Evolutionary conservation across 2,888 invertebrate genomes (phyloP), one percentile per base, ranked within the genome.

Genomic region (Orchesella flavescens): DNA sequence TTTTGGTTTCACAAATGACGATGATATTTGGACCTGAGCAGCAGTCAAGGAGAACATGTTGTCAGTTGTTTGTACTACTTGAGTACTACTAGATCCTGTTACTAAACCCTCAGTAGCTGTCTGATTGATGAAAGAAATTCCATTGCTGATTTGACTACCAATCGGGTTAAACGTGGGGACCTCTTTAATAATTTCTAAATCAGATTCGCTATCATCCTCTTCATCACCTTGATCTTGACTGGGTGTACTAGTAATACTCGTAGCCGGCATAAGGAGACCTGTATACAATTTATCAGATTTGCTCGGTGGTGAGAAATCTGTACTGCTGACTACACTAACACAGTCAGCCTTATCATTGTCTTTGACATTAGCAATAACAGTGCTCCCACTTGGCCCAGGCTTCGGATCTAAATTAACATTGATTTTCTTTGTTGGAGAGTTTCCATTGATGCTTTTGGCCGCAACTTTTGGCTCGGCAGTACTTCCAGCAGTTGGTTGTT

Each of bases 181-280:
- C 78, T 86, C 86, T 43, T 86, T 84, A 59, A 86, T 83, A 19
- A 86, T 86, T 75, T 86, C 86, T 34, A 86, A 68, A 13, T 84
- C 86, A 61, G 75, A 82, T 19, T 23, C 82, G 43, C 68, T 68
- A 13, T 73, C 69, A 72, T 24, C n/a, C 13, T n/a, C 72, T 5
- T 19, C 72, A 17, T 19, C 5, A 49, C 49, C 3, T 7, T 19
- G 5, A 59, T 5, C 12, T 23, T 23, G 59, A 59, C 17, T n/a
- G 49, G 49, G 2, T 7, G 49, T 12, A 49, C 2, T 10, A 3
- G 3, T 49, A 49, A 24, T 69, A 46, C 12, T 43, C 65, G n/a
- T n/a, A 21, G 61, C 61, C 21, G 4, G 17, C 17, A n/a, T 5
- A 21, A 21, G 46, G n/a, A n/a, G n/a, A n/a, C n/a, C n/a, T n/a